These are phyloP conservation scores for Proctacanthus coquilletti DNA, from an alignment of 1,140 invertebrate genomes.

Conservation along the genomic window DNA sequence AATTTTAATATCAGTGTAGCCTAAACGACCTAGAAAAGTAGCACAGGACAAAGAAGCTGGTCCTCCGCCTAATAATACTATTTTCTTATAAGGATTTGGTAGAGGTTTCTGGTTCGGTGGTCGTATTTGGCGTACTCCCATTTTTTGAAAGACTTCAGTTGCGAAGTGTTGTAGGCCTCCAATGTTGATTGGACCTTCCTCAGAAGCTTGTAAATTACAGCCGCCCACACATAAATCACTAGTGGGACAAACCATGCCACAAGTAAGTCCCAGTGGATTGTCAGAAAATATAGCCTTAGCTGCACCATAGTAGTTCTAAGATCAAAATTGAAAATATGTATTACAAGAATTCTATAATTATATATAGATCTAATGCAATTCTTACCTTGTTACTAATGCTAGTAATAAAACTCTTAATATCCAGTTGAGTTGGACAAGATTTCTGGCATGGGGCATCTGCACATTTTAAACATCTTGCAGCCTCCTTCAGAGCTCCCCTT, in stretches of 20 bases:
- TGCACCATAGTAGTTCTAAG: slow-evolving; percentile 89
- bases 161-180: slow-evolving; percentile 97
- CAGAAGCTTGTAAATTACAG: slow-evolving; percentile 87
- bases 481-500: slow-evolving; percentile 79
- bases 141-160: slow-evolving; percentile 85
- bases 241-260: slow-evolving; percentile 98
- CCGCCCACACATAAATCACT: slow-evolving; percentile 96
- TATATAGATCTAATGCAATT: slow-evolving; percentile 13
- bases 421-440: slow-evolving; percentile 92
- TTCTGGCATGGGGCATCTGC: slow-evolving; percentile 98
- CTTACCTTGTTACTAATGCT: slow-evolving; percentile 76
- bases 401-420: slow-evolving; percentile 93
- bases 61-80: slow-evolving; percentile 86
- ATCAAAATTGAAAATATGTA: background rate
- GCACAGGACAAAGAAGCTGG: slow-evolving; percentile 95
- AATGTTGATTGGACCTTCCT: slow-evolving; percentile 97
- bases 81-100: slow-evolving; percentile 50
- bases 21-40: slow-evolving; percentile 83
- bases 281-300: slow-evolving; percentile 94
- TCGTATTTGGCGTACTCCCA: slow-evolving; percentile 76
- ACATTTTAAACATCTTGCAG: slow-evolving; percentile 87
- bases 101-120: slow-evolving; percentile 47
- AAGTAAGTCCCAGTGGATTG: slow-evolving; percentile 90
- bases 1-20: slow-evolving; percentile 81
- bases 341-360: background rate